These are phyloP conservation scores for Camelus bactrianus DNA, from an alignment of 2,113 vertebrate species.

Conservation along the genomic window DNA sequence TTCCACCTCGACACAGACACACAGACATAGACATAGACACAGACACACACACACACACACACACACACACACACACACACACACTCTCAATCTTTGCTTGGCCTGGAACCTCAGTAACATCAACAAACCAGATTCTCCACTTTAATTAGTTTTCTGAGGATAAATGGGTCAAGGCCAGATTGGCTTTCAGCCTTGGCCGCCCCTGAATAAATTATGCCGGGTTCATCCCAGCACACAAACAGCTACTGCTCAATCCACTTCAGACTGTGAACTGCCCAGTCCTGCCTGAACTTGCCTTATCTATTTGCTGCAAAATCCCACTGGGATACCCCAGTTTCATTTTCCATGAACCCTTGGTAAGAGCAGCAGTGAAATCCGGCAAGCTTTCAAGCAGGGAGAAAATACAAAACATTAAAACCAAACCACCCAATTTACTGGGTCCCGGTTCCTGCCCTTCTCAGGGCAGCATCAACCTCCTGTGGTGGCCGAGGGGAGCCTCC, in stretches of 20 bases:
- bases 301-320: conserved; percentile 58
- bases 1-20: neutral
- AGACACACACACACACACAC: neutral
- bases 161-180: conserved; percentile 70
- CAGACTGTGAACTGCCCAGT: neutral
- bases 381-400: neutral
- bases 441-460: neutral
- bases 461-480: neutral
- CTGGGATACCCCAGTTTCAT: conserved; percentile 52
- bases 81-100: neutral
- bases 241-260: conserved; percentile 30
- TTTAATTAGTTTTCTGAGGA: conserved; percentile 78
- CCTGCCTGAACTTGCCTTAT: conserved; percentile 67
- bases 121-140: conserved; percentile 59
- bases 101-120: conserved; percentile 2
- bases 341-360: conserved; percentile 57
- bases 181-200: conserved; percentile 40
- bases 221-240: conserved; percentile 59
- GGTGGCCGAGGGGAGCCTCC: neutral
- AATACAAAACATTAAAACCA: conserved; percentile 56
- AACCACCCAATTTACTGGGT: neutral
- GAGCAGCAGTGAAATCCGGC: conserved; percentile 50
- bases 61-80: neutral
- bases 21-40: neutral
- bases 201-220: conserved; percentile 69